A percentile compares a stretch with the other conserved stretches of the same genome.
Evolutionary conservation across 2,888 invertebrate species (phyloP).

Genomic region (Girardia tigrina): DNA sequence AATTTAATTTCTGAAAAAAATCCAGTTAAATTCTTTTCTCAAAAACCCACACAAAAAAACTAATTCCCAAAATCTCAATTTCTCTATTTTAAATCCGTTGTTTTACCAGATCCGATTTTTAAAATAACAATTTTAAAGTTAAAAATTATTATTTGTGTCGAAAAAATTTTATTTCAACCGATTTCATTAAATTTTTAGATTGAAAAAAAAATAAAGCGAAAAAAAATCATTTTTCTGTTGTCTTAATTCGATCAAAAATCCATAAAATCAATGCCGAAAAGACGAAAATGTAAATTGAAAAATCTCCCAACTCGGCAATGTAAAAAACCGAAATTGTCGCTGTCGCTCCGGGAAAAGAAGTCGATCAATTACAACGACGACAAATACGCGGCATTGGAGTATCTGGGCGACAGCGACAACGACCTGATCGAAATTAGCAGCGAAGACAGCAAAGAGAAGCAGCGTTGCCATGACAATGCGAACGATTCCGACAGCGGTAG

Average conservation of each 20-base stretch:
- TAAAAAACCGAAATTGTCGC: not conserved
- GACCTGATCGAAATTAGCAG: not conserved
- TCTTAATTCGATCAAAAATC: not conserved
- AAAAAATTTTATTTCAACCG: not conserved
- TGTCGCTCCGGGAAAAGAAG: not conserved
- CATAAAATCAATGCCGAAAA: not conserved
- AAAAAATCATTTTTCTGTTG: not conserved
- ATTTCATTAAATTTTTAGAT: not conserved
- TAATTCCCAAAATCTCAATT: too few relatives aligned
- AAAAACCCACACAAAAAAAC: too few relatives aligned
- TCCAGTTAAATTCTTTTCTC: too few relatives aligned
- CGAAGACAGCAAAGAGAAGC: not conserved
- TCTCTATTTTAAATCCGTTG: too few relatives aligned
- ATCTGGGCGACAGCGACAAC: too few relatives aligned
- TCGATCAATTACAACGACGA: not conserved
- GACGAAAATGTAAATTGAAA: not conserved
- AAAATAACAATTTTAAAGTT: not conserved
- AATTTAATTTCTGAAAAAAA: too few relatives aligned
- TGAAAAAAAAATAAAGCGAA: not conserved
- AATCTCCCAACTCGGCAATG: not conserved
- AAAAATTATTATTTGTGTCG: constrained; percentile 13
- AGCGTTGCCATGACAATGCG: not conserved
- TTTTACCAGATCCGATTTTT: not conserved
- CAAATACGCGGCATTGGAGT: too few relatives aligned
- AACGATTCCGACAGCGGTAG: not conserved